These are phyloP conservation scores for Pterophyllum scalare DNA, from an alignment of 2,113 vertebrate species.

Conservation along the genomic window DNA sequence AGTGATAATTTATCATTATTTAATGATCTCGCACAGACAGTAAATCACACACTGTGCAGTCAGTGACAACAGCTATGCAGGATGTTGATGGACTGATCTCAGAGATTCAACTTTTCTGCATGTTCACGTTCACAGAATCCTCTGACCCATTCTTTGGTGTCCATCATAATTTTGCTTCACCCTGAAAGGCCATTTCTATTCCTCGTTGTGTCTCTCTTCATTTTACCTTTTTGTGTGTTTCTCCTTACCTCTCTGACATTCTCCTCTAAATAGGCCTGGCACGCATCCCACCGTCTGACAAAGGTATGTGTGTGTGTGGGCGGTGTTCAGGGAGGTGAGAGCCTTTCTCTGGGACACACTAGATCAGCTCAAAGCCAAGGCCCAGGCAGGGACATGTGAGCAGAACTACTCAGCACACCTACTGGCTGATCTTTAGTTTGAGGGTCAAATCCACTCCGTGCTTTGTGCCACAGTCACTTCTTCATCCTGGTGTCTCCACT, in stretches of 20 bases:
- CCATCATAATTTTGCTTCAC: conserved; percentile 8
- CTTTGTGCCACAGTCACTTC: conserved; percentile 60
- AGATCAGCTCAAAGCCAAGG: conserved; percentile 74
- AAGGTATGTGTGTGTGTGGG: conserved; percentile 59
- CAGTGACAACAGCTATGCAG: conserved; percentile 67
- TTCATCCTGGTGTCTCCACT: conserved; percentile 46
- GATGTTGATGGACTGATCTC: conserved; percentile 47
- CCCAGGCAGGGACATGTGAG: conserved; percentile 70
- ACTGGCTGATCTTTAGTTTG: conserved; percentile 51
- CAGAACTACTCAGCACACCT: conserved; percentile 54
- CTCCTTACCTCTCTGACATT: conserved; percentile 62
- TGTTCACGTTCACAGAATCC: neutral
- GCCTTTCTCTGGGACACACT: conserved; percentile 74
- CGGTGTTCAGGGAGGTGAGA: conserved; percentile 73
- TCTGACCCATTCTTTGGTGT: conserved; percentile 37
- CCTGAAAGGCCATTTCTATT: conserved; percentile 8
- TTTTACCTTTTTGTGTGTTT: conserved; percentile 58
- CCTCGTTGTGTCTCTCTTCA: conserved; percentile 22
- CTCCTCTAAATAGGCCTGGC: conserved; percentile 71
- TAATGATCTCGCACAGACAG: conserved; percentile 70
- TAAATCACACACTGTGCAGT: conserved; percentile 61
- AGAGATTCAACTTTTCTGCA: neutral
- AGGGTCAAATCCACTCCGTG: conserved; percentile 66
- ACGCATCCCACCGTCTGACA: conserved; percentile 65
- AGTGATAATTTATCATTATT: conserved; percentile 79